These are phyloP conservation scores for Habrosyne pyritoides DNA, from an alignment of 2,888 invertebrate species.

Conservation along the genomic window DNA sequence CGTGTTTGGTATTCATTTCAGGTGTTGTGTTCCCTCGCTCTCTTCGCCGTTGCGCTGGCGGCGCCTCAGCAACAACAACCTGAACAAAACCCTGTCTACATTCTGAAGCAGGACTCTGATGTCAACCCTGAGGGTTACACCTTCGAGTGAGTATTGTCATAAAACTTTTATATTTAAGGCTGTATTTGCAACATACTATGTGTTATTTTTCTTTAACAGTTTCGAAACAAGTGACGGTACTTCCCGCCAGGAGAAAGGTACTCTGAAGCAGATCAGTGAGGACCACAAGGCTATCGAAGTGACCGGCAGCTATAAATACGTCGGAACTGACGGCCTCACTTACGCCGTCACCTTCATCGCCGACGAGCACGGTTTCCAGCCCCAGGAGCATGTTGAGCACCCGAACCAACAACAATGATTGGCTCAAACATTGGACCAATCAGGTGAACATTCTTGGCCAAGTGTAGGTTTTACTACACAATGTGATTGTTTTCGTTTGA, in stretches of 20 bases:
- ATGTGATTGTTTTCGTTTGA: conserved; percentile 9
- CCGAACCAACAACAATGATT: conserved; percentile 36
- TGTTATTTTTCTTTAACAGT: conserved; percentile 33
- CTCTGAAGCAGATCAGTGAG: conserved; percentile 77
- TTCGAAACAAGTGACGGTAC: conserved; percentile 82
- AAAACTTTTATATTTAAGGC: neutral
- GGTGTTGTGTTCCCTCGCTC: conserved; percentile 58
- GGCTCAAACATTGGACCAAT: conserved; percentile 14
- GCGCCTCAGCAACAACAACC: conserved; percentile 53
- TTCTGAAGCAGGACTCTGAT: conserved; percentile 63
- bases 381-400: conserved; percentile 69
- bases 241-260: conserved; percentile 78
- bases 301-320: conserved; percentile 79
- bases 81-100: conserved; percentile 51
- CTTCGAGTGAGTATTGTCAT: conserved; percentile 56
- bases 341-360: conserved; percentile 82
- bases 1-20: conserved; percentile 28
- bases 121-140: conserved; percentile 65
- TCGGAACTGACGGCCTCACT: conserved; percentile 78
- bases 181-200: neutral
- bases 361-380: conserved; percentile 84
- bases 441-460: conserved; percentile 16
- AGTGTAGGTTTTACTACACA: conserved; percentile 64
- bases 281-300: conserved; percentile 79
- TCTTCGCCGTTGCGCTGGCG: conserved; percentile 54